Base-by-base conservation (phyloP, 53 echinoderm and acorn worm species). In the Holothuria scabra region DNA sequence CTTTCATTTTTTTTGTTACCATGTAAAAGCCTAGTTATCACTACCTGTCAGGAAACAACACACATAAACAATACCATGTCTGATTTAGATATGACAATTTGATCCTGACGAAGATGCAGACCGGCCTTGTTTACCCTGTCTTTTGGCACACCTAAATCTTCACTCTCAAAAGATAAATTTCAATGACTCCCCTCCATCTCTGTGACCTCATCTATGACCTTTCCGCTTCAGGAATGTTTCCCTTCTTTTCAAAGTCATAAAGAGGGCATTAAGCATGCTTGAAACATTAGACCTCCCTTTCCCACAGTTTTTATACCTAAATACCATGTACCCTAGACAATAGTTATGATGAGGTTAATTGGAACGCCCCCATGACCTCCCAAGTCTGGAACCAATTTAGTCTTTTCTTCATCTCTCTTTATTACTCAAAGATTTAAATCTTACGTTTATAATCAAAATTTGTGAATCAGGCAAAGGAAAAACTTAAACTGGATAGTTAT, bases 261-360 rank as follows among this genome's bases (percentile, higher is more conserved):
- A 72, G 44, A 22, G 46, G 52, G 72, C 46, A 72, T 72, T 72
- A 72, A 72, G 72, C 46, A 72, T 23, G 72, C 72, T 72, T 38
- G 72, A 72, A 72, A 72, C 72, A 72, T 72, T 46, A 72, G 72
- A 44, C 44, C 34, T 19, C 72, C n/a, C 72, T 72, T 31, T 72
- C 48, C 31, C 44, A 44, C 41, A 72, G 72, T 65, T 52, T 69
- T 72, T 46, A 72, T 79, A 56, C 55, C 19, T 79, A 79, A 79
- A 79, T 79, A 79, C 79, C 79, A 58, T 55, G 57, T 56, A 79
- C 79, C 79, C 79, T 79, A 79, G 79, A 79, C 79, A 79, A 57
- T 79, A 79, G 79, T 79, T 79, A 79, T 79, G 79, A 79, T 79
- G 79, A 79, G 79, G 79, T 79, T 79, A 79, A 79, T 79, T 79